These are phyloP conservation scores for Silvanus unidentatus DNA, from an alignment of 2,888 invertebrate species.

Conservation along the genomic window DNA sequence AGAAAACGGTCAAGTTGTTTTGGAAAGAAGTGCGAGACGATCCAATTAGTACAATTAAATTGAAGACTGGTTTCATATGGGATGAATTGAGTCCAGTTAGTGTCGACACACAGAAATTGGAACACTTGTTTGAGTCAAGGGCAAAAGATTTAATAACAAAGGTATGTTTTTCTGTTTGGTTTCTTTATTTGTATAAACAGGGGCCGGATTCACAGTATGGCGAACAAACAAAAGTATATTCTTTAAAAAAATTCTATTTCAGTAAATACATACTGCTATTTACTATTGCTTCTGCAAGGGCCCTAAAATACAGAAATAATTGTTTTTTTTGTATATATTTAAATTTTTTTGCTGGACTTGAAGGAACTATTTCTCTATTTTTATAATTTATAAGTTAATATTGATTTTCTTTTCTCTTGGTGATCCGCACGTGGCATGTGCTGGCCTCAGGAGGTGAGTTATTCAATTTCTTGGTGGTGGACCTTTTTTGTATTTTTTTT, in stretches of 20 bases:
- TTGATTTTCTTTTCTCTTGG: constrained; percentile 39
- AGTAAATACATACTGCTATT: too few species aligned
- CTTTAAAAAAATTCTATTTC: too few species aligned
- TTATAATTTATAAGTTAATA: constrained; percentile 23
- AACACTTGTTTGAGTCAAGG: constrained; percentile 94
- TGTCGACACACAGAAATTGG: constrained; percentile 87
- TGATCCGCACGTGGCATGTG: constrained; percentile 43
- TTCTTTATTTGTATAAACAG: too few species aligned
- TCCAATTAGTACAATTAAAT: constrained; percentile 56
- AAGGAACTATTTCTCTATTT: not conserved
- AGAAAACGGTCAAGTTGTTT: constrained; percentile 95
- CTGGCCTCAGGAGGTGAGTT: constrained; percentile 46
- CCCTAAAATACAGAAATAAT: too few species aligned
- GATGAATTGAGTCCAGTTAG: constrained; percentile 78
- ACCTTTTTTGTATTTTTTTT: constrained; percentile 27
- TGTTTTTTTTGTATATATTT: not conserved
- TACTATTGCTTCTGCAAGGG: too few species aligned
- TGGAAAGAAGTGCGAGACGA: constrained; percentile 93
- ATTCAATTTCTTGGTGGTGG: constrained; percentile 37
- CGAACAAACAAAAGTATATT: too few species aligned
- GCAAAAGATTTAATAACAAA: constrained; percentile 93
- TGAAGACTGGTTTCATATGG: constrained; percentile 74
- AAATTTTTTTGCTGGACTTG: not conserved
- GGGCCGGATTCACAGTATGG: too few species aligned
- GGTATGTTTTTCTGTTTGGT: constrained; percentile 51